Percentiles rank a stretch among this genome's conserved stretches.
Conservation (phyloP, 1,140 invertebrate genomes). For the Hermetia illucens region DNA sequence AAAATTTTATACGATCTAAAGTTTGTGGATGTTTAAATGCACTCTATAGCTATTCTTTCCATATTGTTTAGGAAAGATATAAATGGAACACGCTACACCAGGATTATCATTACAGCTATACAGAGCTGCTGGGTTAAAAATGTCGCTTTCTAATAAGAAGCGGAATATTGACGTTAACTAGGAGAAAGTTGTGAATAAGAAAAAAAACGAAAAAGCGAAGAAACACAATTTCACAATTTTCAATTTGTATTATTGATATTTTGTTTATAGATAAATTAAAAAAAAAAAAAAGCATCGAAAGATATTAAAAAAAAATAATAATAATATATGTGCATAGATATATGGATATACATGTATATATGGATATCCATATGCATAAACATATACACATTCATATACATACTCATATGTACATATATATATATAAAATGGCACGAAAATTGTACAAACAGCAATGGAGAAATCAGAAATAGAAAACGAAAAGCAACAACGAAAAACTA, state of each 20-base stretch:
- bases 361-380: neutral
- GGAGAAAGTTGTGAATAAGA: neutral
- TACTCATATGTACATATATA: conserved; percentile 1
- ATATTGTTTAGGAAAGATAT: no score
- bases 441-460: neutral
- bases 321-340: neutral
- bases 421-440: neutral
- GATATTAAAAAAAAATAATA: conserved; percentile 1
- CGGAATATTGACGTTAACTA: no score
- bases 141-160: no score
- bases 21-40: no score
- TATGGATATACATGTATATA: neutral
- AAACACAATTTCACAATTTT: conserved; percentile 3
- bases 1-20: no score
- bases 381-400: neutral
- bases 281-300: conserved; percentile 1
- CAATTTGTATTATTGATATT: conserved; percentile 3
- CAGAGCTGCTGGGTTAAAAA: no score
- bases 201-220: conserved; percentile 3
- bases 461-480: neutral
- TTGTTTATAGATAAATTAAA: conserved; percentile 1
- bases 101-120: no score
- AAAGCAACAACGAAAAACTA: neutral
- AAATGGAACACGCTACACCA: no score
- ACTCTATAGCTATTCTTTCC: no score